Evolutionary conservation across 2,888 invertebrate species (phyloP).

Genomic region (Seira sanloemensis): DNA sequence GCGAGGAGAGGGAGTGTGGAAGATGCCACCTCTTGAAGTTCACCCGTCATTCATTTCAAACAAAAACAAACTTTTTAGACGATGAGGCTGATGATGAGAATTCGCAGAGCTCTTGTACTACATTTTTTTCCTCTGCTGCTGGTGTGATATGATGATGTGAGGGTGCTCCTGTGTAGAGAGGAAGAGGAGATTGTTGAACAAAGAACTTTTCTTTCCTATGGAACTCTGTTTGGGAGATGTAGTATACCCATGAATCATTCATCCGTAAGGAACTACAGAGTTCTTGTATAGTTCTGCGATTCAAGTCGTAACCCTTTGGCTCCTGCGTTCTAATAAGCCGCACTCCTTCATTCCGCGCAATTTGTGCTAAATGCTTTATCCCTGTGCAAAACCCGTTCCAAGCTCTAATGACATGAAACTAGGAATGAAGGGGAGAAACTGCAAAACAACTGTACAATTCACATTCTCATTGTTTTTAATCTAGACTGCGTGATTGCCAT

Average conservation of each 20-base stretch:
- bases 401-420: not conserved
- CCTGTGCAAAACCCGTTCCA: conserved; percentile 33
- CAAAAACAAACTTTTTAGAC: not conserved
- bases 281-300: too few species aligned
- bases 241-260: conserved; percentile 37
- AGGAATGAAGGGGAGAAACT: not conserved
- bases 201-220: not conserved
- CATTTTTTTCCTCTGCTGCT: not conserved
- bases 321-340: conserved; percentile 53
- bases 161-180: conserved; percentile 1
- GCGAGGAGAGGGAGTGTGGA: conserved; percentile 21
- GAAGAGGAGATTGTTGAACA: not conserved
- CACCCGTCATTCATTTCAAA: conserved; percentile 43
- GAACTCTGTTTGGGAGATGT: not conserved
- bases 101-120: conserved; percentile 22
- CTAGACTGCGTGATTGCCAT: not conserved
- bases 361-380: conserved; percentile 60
- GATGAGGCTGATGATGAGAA: conserved; percentile 30
- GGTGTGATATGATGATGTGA: not conserved
- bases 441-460: conserved; percentile 6
- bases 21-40: conserved; percentile 54
- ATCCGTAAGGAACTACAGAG: conserved; percentile 42
- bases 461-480: conserved; percentile 11
- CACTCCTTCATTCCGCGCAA: conserved; percentile 56
- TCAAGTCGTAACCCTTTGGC: too few species aligned